Percentiles rank a stretch among this genome's conserved stretches.
These are phyloP conservation scores for Cyrtodaria siliqua DNA, from an alignment of 2,888 invertebrate genomes.

Conservation along the genomic window DNA sequence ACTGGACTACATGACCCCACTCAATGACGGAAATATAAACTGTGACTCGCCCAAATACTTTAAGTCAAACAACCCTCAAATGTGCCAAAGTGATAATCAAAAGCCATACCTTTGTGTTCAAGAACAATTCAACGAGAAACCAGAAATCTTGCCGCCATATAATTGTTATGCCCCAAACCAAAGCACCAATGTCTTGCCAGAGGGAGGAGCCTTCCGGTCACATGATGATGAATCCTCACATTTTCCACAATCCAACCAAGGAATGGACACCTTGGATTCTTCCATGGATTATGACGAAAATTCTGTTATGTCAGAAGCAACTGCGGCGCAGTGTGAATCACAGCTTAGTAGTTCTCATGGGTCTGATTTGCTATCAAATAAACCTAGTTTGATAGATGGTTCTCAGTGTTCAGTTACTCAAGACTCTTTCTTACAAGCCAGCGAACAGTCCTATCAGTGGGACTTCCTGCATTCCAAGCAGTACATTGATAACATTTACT, in stretches of 20 bases:
- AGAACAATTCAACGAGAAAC: slow-evolving; percentile 56
- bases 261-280: slow-evolving; percentile 30
- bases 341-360: slow-evolving; percentile 27
- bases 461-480: slow-evolving; percentile 63
- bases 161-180: slow-evolving; percentile 58
- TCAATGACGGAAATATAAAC: slow-evolving; percentile 30
- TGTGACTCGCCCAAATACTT: slow-evolving; percentile 46
- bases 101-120: slow-evolving; percentile 62
- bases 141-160: slow-evolving; percentile 56
- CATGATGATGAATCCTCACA: slow-evolving; percentile 54
- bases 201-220: slow-evolving; percentile 48
- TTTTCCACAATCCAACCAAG: slow-evolving; percentile 23
- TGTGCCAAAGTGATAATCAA: slow-evolving; percentile 66
- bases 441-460: slow-evolving; percentile 50
- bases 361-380: slow-evolving; percentile 19
- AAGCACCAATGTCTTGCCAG: slow-evolving; percentile 46
- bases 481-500: slow-evolving; percentile 61
- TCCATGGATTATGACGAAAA: slow-evolving; percentile 57
- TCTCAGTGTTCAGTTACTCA: not conserved
- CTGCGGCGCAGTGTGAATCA: slow-evolving; percentile 39
- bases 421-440: slow-evolving; percentile 28
- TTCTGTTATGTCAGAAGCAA: slow-evolving; percentile 51
- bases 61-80: slow-evolving; percentile 32
- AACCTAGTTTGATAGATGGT: slow-evolving; percentile 29
- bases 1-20: slow-evolving; percentile 17